A percentile compares a stretch with the other conserved stretches of the same genome.
Evolutionary conservation across 2,888 invertebrate genomes (phyloP).

Genomic region (Sphaeridia pumilis): DNA sequence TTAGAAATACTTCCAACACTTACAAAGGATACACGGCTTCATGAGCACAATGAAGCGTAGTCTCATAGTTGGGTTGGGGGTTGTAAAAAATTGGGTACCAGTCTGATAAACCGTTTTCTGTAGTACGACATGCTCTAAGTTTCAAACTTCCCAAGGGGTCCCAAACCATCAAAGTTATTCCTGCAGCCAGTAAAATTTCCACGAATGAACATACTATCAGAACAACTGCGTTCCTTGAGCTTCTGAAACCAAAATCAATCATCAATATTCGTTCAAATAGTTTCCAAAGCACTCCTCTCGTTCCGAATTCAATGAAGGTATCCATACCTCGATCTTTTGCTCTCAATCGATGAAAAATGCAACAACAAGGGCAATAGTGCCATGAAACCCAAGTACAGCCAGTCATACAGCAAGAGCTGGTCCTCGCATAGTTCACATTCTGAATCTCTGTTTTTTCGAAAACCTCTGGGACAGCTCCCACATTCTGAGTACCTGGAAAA

Average conservation of each 20-base stretch:
- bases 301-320: conserved; percentile 13
- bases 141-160: conserved; percentile 67
- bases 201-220: conserved; percentile 70
- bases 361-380: conserved; percentile 72
- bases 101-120: conserved; percentile 72
- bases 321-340: conserved; percentile 26
- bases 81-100: conserved; percentile 96
- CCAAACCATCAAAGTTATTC: conserved; percentile 64
- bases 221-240: conserved; percentile 60
- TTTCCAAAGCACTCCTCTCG: neutral
- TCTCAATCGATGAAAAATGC: conserved; percentile 86
- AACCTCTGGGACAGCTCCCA: conserved; percentile 77
- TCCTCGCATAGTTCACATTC: conserved; percentile 51
- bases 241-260: conserved; percentile 42
- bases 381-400: conserved; percentile 91
- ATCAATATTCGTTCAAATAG: conserved; percentile 1
- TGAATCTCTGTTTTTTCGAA: conserved; percentile 53
- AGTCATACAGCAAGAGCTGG: conserved; percentile 71
- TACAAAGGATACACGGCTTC: conserved; percentile 97
- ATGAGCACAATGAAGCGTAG: conserved; percentile 83
- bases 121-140: conserved; percentile 65
- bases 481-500: conserved; percentile 57
- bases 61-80: conserved; percentile 82
- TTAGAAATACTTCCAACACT: conserved; percentile 40
- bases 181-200: conserved; percentile 64